These are phyloP conservation scores for Rotaria macrura DNA, from an alignment of 2,888 invertebrate genomes.

Conservation along the genomic window DNA sequence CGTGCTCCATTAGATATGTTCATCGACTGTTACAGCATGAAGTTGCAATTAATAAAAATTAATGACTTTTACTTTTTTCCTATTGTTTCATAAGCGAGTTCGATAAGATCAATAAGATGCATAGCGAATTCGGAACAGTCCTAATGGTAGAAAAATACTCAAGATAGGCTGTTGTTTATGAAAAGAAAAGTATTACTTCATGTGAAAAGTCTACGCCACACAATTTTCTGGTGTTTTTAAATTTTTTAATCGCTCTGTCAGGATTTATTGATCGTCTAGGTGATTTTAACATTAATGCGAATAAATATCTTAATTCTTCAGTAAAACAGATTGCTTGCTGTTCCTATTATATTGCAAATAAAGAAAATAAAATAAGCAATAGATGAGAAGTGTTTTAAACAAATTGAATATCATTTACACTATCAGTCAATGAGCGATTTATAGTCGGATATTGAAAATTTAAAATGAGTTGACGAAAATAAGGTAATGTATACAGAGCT, in stretches of 20 bases:
- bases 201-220: conserved; percentile 1
- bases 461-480: conserved; percentile 48
- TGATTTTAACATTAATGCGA: conserved; percentile 50
- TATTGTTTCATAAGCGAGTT: conserved; percentile 16
- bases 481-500: conserved; percentile 50
- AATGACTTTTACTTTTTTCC: background rate
- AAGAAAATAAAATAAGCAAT: background rate
- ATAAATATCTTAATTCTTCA: conserved; percentile 49
- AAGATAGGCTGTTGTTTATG: background rate
- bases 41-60: too few species aligned
- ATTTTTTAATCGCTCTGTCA: conserved; percentile 22
- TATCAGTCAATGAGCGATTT: conserved; percentile 35
- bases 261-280: conserved; percentile 33
- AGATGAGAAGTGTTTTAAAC: background rate
- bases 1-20: too few species aligned
- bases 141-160: background rate
- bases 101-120: background rate
- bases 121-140: conserved; percentile 7
- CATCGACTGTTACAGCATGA: too few species aligned
- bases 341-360: conserved; percentile 38
- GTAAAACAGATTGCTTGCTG: conserved; percentile 47
- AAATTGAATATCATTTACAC: conserved; percentile 34
- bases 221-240: conserved; percentile 31
- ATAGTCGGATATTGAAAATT: conserved; percentile 42
- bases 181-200: background rate